Base-by-base conservation (phyloP, 2,113 vertebrate genomes). In the Plecotus auritus region DNA sequence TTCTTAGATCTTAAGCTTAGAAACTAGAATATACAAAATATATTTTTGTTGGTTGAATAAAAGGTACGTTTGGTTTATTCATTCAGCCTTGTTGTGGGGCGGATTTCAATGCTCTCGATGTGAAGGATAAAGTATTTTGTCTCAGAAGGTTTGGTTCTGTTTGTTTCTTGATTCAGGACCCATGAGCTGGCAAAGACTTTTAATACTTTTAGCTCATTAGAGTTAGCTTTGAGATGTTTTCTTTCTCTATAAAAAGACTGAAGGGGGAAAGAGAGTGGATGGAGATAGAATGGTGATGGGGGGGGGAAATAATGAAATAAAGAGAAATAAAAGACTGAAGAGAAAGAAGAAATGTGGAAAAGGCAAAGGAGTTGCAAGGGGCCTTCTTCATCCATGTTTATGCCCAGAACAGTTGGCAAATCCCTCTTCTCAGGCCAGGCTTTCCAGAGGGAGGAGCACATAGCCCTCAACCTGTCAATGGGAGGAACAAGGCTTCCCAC, bases 401-500 rank as follows among this genome's bases (percentile, higher is more conserved):
- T 17, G 26, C 5, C 14, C 26, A 35, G 35, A 76, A 32, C 18
- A 69, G 16, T 61, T 12, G 42, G 16, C 3, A 30, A 11, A 77
- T 6, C 4, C 28, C 30, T 67, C 14, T 67, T 5, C 16, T 80
- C 51, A 72, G 72, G 42, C 35, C 28, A 47, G 32, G 10, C 28
- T 45, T 30, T 69, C 35, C 13, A n/a, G 23, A 16, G 13, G 9
- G 40, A 54, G 9, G n/a, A 89, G 5, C 9, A 47, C 14, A 2
- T 9, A n/a, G 2, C 37, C 12, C 0, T 16, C 30, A 9, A 14
- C 20, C 9, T 26, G 1, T 2, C 22, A 2, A 7, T 6, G 8
- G 35, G 32, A 51, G 40, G 11, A 40, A 64, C 10, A 22, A 17
- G 37, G 4, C 73, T 49, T 72, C 35, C 28, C 26, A 9, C 8